Conservation (phyloP, 1,140 invertebrate genomes). For the Aphis craccivora region DNA sequence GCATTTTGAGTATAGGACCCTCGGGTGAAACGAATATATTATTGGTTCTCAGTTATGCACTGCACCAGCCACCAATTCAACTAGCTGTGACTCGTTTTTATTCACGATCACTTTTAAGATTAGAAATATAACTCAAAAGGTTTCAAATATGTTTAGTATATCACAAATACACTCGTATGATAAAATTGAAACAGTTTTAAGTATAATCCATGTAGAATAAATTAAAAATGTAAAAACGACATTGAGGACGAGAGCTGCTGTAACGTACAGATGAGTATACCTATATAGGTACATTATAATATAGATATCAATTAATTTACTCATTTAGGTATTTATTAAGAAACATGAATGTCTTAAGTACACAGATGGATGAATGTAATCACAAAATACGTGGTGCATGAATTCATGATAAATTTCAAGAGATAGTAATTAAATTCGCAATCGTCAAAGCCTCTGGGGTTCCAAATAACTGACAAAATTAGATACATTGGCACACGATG, state of each 20-base stretch:
- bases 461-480: background rate
- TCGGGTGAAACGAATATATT: background rate
- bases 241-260: background rate
- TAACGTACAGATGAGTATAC: background rate
- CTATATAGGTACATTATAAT: background rate
- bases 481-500: background rate
- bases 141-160: background rate
- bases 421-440: slow-evolving; percentile 1
- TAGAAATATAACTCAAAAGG: background rate
- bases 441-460: background rate
- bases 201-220: background rate
- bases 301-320: background rate
- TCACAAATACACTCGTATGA: background rate
- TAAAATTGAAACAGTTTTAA: background rate
- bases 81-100: background rate
- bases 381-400: background rate
- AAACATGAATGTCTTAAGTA: background rate
- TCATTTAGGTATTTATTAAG: background rate
- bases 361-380: background rate
- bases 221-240: background rate
- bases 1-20: background rate
- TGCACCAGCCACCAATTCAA: background rate
- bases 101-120: background rate
- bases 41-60: background rate
- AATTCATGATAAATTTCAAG: background rate